Percentiles rank a stretch among this genome's conserved stretches.
phyloP scores from a whole-genome alignment of 2,888 invertebrate species.

The Eilema depressum region DNA sequence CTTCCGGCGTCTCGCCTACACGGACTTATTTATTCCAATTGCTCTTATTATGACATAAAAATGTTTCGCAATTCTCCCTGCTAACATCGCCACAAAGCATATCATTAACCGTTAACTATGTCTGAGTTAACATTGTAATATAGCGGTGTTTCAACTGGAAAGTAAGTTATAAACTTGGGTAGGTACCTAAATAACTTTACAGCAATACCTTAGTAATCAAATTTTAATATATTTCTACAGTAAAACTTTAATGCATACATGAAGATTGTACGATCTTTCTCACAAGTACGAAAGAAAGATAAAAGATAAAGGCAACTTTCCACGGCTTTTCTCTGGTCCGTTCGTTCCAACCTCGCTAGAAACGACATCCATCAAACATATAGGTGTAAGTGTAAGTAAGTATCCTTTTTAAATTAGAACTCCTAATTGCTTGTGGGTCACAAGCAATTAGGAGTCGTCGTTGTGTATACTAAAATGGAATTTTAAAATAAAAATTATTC shows the following conservation, averaged over 20 bases:
- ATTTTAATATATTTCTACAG: background rate
- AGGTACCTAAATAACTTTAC: background rate
- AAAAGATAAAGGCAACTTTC: background rate
- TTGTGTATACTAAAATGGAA: too few relatives aligned
- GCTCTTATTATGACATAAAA: conserved; percentile 75
- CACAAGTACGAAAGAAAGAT: background rate
- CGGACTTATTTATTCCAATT: conserved; percentile 62
- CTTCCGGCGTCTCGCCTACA: conserved; percentile 55
- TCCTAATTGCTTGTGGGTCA: background rate
- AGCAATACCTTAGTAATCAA: background rate
- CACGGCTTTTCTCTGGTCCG: too few relatives aligned
- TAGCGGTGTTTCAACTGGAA: conserved; percentile 18
- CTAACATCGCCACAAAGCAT: conserved; percentile 64
- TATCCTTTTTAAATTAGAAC: too few relatives aligned
- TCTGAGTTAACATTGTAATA: conserved; percentile 54
- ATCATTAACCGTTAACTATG: conserved; percentile 59
- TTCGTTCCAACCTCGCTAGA: too few relatives aligned
- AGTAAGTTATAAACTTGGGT: background rate
- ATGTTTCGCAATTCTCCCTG: conserved; percentile 66
- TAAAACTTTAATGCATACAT: background rate
- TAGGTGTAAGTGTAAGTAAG: too few relatives aligned
- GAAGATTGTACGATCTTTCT: background rate
- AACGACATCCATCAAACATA: too few relatives aligned
- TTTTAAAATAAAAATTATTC: background rate
- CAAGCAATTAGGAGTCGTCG: too few relatives aligned